phyloP scores from a whole-genome alignment of 2,113 vertebrate species.

The Vulpes ferrilata region DNA sequence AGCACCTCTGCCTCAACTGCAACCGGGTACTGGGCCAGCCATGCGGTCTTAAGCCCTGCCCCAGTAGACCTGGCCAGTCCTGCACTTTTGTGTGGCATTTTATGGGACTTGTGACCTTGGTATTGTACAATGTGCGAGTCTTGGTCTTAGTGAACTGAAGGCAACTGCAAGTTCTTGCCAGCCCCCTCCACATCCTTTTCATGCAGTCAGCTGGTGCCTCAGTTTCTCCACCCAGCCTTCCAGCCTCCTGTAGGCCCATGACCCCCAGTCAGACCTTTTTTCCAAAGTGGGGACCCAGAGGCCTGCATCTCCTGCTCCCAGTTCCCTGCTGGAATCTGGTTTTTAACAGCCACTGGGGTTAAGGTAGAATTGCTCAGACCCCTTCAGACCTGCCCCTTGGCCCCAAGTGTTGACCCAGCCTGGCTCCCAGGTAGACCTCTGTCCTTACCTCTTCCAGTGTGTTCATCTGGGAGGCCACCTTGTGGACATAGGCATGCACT shows the following conservation, averaged over 20 bases:
- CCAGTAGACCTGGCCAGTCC: background rate
- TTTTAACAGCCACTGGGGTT: background rate
- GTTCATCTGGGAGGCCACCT: constrained; percentile 97
- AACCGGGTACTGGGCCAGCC: background rate
- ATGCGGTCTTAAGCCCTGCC: background rate
- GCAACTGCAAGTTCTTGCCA: background rate
- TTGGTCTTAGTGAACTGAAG: background rate
- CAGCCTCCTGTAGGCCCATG: background rate
- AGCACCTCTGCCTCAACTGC: background rate
- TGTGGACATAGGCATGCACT: constrained; percentile 96
- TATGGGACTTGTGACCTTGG: background rate
- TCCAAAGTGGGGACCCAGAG: background rate
- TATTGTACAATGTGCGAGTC: background rate
- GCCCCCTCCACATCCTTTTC: background rate
- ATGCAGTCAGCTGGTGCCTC: background rate
- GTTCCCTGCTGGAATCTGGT: background rate
- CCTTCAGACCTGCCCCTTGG: background rate
- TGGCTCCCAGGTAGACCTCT: accelerated
- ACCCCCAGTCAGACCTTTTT: background rate
- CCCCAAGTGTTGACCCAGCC: accelerated
- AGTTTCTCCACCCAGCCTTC: background rate
- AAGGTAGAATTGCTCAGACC: background rate
- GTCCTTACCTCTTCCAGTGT: constrained; percentile 94
- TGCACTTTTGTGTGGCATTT: background rate
- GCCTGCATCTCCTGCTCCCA: background rate